Conservation (phyloP, 1,140 invertebrate species). For the Eurosta solidaginis region DNA sequence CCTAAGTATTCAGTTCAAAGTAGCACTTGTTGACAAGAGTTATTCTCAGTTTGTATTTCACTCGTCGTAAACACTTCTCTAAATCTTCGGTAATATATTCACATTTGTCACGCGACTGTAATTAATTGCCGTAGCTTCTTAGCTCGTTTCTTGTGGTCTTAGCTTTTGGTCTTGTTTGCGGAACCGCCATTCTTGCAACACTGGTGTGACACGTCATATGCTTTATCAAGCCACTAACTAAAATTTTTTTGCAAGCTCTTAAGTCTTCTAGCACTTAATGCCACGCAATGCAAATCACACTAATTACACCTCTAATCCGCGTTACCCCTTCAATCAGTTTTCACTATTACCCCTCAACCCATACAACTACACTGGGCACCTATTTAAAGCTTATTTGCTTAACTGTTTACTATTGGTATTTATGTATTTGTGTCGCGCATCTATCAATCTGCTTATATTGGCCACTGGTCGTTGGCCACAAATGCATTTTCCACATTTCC, state of each 20-base stretch:
- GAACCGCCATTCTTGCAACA: too few species aligned
- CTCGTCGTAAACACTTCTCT: not conserved
- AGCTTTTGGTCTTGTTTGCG: too few species aligned
- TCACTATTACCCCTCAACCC: not conserved
- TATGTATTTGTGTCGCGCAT: not conserved
- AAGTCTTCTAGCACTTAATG: not conserved
- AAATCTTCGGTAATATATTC: not conserved
- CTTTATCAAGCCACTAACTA: not conserved
- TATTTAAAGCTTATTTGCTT: not conserved
- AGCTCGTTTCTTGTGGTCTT: not conserved
- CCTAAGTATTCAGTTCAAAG: too few species aligned
- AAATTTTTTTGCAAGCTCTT: not conserved
- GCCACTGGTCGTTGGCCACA: not conserved
- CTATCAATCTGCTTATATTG: too few species aligned
- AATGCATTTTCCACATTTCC: slow-evolving; percentile 27
- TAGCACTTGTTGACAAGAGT: too few species aligned
- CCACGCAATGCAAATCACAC: slow-evolving; percentile 14
- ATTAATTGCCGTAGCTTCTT: not conserved
- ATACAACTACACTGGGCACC: not conserved
- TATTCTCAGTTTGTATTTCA: too few species aligned
- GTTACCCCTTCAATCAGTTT: not conserved
- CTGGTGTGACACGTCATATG: not conserved
- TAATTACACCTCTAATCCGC: slow-evolving; percentile 13
- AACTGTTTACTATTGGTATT: not conserved
- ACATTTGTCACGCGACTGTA: not conserved